Evolutionary conservation across 2,113 vertebrate species (phyloP), one percentile per base, ranked within the genome.

Genomic region (Serilophus lunatus): DNA sequence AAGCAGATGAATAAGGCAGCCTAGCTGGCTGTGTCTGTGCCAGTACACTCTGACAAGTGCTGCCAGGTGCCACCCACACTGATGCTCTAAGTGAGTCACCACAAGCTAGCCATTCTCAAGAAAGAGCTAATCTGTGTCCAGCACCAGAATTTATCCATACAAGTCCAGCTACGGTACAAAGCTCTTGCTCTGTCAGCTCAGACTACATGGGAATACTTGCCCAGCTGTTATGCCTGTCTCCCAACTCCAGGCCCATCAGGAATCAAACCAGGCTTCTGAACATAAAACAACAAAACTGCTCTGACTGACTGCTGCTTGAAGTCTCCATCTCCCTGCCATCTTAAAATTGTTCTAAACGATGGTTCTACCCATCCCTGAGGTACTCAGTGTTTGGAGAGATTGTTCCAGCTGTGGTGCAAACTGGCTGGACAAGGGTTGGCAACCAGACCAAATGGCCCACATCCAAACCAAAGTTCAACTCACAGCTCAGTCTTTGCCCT

Each of bases 171-270:
- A 8, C 19, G 44, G 15, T 70, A 45, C 18, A 7, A 65, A 60
- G 16, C 10, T 63, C 45, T 61, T 60, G 17, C 31, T 80, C 53
- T 15, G 3, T 33, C 71, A 86, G n/a, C 82, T 78, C 11, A 14
- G 40, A 23, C 56, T 12, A 15, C 10, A 6, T 2, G 4, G 26
- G 10, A 69, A 12, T 12, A 23, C 4, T 0, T 16, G 8, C 18
- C 33, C 31, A 31, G 23, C 17, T 75, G 31, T 12, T n/a, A 49
- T 0, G 1, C 18, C 51, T 20, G 13, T 6, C 8, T 60, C 22
- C 19, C 68, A 81, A 7, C 6, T 10, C 9, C 19, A 76, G 65
- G 25, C 15, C 20, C 18, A 28, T 2, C 38, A 63, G 36, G 26
- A 53, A 75, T 42, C 47, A 35, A 54, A 54, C 9, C 42, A 75